These are phyloP conservation scores for human (Homo sapiens) DNA, from an alignment of 2,113 vertebrate species.

Conservation along the genomic window DNA sequence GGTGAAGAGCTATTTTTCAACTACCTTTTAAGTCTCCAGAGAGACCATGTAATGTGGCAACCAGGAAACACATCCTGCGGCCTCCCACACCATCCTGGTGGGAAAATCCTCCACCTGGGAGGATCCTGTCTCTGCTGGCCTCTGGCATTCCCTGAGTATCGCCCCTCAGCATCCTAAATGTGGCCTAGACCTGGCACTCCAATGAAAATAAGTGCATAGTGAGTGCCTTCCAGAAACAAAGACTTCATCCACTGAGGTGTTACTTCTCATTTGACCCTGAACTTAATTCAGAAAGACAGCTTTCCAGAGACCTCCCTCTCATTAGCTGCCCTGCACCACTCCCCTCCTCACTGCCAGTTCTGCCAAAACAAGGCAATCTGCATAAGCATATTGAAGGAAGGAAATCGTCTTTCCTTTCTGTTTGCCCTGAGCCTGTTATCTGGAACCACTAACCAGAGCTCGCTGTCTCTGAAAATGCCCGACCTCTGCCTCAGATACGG, in stretches of 20 bases:
- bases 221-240: background rate
- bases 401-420: constrained; percentile 46
- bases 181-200: no score
- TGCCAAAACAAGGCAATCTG: constrained; percentile 46
- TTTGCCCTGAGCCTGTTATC: constrained; percentile 68
- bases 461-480: constrained; percentile 57
- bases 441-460: constrained; percentile 57
- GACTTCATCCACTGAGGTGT: background rate
- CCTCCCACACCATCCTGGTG: background rate
- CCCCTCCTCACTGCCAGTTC: background rate
- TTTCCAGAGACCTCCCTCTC: constrained; percentile 29
- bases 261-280: constrained; percentile 61
- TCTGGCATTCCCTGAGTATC: background rate
- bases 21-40: background rate
- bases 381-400: constrained; percentile 62
- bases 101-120: background rate
- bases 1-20: background rate
- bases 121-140: background rate
- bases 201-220: background rate
- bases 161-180: background rate
- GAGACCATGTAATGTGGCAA: background rate
- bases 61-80: background rate
- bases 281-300: constrained; percentile 46
- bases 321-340: constrained; percentile 1
- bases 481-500: constrained; percentile 16